Evolutionary conservation across 2,888 invertebrate genomes (phyloP).

Genomic region (Lasius platythorax): DNA sequence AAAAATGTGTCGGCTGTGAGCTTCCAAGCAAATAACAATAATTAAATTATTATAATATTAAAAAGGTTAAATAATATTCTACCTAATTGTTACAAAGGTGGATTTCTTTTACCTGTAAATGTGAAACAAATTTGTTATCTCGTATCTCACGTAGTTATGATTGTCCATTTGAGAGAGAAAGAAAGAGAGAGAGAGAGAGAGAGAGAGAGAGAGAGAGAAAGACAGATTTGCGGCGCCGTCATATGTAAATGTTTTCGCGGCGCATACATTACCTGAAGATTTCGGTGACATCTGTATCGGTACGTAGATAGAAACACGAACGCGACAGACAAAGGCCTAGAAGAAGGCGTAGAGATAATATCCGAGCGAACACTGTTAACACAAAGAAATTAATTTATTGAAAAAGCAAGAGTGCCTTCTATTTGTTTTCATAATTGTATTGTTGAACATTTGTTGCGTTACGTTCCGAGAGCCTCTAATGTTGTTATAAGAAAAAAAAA

Average conservation of each 20-base stretch:
- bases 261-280: constrained; percentile 35
- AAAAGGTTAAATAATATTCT: constrained; percentile 84
- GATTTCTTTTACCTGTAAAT: constrained; percentile 82
- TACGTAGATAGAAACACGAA: constrained; percentile 56
- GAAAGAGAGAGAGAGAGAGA: constrained; percentile 49
- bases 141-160: constrained; percentile 83
- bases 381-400: constrained; percentile 81
- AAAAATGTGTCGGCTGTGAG: constrained; percentile 86
- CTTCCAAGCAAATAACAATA: constrained; percentile 86
- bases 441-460: constrained; percentile 85
- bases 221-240: constrained; percentile 55
- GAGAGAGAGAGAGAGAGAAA: constrained; percentile 61
- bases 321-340: constrained; percentile 75
- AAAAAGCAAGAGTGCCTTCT: constrained; percentile 85
- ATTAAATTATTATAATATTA: constrained; percentile 85
- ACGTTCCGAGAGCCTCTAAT: constrained; percentile 85
- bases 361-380: constrained; percentile 74
- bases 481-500: constrained; percentile 80
- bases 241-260: constrained; percentile 53
- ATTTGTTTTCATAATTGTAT: constrained; percentile 85
- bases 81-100: constrained; percentile 83
- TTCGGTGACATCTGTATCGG: constrained; percentile 48
- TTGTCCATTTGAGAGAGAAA: constrained; percentile 77
- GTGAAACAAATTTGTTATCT: constrained; percentile 81
- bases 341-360: constrained; percentile 69